Percentiles rank a stretch among this genome's conserved stretches.
phyloP scores from a whole-genome alignment of 2,797 vertebrate species.

The Hypotaenidia okinawae region DNA sequence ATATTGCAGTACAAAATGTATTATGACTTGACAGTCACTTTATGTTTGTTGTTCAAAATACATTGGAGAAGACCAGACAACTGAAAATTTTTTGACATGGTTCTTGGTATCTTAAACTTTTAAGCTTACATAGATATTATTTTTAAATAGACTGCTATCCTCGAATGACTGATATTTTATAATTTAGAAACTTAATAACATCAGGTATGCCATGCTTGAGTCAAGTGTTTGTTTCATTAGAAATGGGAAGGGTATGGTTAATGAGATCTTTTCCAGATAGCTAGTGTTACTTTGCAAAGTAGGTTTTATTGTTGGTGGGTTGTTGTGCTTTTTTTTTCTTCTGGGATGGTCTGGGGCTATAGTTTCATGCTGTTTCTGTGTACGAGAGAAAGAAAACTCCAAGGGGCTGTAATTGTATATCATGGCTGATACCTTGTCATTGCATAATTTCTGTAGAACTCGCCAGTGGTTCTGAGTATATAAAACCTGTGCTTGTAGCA shows the following conservation, averaged over 20 bases:
- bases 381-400: background rate
- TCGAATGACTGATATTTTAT: background rate
- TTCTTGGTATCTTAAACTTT: background rate
- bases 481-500: background rate
- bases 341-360: background rate
- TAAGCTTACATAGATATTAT: background rate
- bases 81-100: background rate
- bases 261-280: background rate
- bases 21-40: background rate
- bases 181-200: background rate
- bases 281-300: background rate
- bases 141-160: background rate
- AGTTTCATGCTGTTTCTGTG: background rate
- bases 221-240: background rate
- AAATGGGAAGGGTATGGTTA: background rate
- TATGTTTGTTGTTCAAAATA: background rate
- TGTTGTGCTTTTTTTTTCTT: background rate
- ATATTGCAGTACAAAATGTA: background rate
- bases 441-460: background rate
- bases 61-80: background rate
- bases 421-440: background rate
- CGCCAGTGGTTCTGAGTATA: background rate
- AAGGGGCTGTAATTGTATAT: background rate
- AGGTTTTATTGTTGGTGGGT: background rate
- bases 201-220: background rate